These are phyloP conservation scores for Pristionchus entomophagus DNA, from an alignment of 2,888 invertebrate genomes.

Conservation along the genomic window DNA sequence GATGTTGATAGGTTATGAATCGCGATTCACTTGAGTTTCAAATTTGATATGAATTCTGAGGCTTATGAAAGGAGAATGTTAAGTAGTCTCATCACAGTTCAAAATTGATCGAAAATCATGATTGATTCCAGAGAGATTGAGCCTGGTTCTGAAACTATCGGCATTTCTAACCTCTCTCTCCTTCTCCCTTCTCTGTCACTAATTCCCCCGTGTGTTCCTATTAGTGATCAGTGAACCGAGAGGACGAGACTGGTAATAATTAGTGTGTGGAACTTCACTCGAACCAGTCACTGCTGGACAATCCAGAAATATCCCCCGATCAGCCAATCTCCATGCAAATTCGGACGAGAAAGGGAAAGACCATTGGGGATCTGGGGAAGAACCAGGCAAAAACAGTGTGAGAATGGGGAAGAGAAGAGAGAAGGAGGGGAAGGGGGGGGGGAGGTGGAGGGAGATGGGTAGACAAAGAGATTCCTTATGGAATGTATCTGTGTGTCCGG, in stretches of 20 bases:
- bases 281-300: background rate
- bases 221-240: background rate
- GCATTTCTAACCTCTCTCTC: background rate
- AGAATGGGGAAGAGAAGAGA: slow-evolving; percentile 20
- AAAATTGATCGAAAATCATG: too few relatives aligned
- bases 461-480: slow-evolving; percentile 27
- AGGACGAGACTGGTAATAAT: slow-evolving; percentile 6
- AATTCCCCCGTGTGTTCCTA: background rate
- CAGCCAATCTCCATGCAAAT: background rate
- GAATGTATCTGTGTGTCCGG: slow-evolving; percentile 18
- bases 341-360: background rate
- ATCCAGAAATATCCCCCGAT: background rate
- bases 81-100: too few relatives aligned
- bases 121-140: background rate
- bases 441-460: background rate
- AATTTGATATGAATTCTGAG: too few relatives aligned
- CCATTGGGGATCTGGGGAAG: background rate
- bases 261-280: background rate
- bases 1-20: background rate
- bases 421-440: too few relatives aligned
- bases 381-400: slow-evolving; percentile 21
- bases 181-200: background rate
- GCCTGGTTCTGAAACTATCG: background rate
- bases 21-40: too few relatives aligned
- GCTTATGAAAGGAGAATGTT: too few relatives aligned